phyloP scores from a whole-genome alignment of 1,140 invertebrate genomes.

The Fopius arisanus region DNA sequence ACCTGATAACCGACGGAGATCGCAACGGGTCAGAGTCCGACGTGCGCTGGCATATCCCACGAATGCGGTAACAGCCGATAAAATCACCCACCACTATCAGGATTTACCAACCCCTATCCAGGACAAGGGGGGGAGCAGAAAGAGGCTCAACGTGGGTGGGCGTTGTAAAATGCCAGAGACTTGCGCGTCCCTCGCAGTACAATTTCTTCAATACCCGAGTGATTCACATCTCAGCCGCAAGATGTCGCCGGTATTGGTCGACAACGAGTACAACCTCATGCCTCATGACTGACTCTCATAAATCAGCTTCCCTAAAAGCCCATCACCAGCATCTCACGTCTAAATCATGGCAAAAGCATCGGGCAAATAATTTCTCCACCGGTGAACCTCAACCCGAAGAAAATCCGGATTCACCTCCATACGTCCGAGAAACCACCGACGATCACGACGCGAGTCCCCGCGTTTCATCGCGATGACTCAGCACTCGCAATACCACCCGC shows the following conservation, averaged over 20 bases:
- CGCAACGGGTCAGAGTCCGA: slow-evolving; percentile 7
- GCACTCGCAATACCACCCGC: not conserved
- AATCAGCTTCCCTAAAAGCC: no score
- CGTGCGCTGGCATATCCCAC: not conserved
- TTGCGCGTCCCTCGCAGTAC: slow-evolving; percentile 24
- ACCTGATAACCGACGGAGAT: slow-evolving; percentile 5
- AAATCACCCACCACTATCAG: slow-evolving; percentile 47
- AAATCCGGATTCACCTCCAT: no score
- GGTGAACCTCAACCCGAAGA: no score
- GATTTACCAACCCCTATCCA: slow-evolving; percentile 42
- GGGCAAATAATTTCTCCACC: no score
- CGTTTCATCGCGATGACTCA: not conserved
- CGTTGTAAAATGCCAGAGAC: slow-evolving; percentile 36
- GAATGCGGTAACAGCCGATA: slow-evolving; percentile 51
- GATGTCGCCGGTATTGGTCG: slow-evolving; percentile 40
- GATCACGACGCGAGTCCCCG: not conserved
- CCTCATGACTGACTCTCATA: no score
- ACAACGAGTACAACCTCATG: no score
- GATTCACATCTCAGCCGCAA: slow-evolving; percentile 40
- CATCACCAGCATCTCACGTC: no score
- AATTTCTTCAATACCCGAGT: slow-evolving; percentile 5
- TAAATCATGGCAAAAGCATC: no score
- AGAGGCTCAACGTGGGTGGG: slow-evolving; percentile 15
- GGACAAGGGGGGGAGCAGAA: not conserved
- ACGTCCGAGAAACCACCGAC: no score